Base-by-base conservation (phyloP, 1,140 invertebrate genomes). In the Drosophila pseudoananassae region DNA sequence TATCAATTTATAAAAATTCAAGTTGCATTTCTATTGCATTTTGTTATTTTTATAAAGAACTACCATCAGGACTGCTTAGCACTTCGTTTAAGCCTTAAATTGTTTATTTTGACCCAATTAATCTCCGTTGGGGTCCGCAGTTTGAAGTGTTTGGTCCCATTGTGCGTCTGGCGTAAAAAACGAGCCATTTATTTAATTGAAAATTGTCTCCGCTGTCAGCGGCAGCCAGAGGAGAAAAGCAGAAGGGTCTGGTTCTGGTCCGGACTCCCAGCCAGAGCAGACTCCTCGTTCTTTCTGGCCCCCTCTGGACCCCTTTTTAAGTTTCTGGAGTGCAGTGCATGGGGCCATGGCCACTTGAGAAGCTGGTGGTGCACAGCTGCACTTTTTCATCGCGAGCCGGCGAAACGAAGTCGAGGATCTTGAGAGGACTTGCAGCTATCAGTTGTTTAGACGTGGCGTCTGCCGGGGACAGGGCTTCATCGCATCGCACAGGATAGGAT, bases 151-250 rank as follows among this genome's bases (percentile, higher is more conserved):
- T 50, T 71, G 29, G 76, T 38, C 23, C 57, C 80, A 83, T 69
- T 84, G 81, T 79, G 80, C 60, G 55, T 55, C 53, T 70, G 75
- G 73, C 54, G 56, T 65, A 80, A 77, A 70, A 84, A 87, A 84
- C 70, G 55, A 85, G 63, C 77, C 68, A 84, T 84, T 84, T 84
- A 84, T 84, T 84, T 84, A 84, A 84, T 84, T 84, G 81, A 84
- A 84, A 84, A 84, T 84, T 84, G 81, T 84, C 81, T 84, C 70
- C 64, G 82, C 81, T 84, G 81, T 84, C 81, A 87, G 63, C 73
- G 51, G 53, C 81, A 84, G 81, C 55, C 50, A 52, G 57, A 38
- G 47, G 55, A 25, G 56, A 68, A 56, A 53, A 53, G 52, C 70
- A 57, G 31, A 64, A 74, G 43, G 54, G 55, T 20, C 50, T 52